phyloP scores from a whole-genome alignment of 2,888 invertebrate species.

The Mechanitis messenoides region DNA sequence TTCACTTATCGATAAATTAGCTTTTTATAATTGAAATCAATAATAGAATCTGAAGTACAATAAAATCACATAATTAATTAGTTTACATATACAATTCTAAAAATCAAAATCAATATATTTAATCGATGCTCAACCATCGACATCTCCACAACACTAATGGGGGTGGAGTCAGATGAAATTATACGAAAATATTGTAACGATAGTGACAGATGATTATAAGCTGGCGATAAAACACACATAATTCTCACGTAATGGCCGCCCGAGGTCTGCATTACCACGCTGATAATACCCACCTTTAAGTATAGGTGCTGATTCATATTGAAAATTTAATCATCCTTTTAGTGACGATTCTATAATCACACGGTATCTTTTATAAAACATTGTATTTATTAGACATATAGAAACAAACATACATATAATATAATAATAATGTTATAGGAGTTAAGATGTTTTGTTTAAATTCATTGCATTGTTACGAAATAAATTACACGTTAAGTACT shows the following conservation, averaged over 20 bases:
- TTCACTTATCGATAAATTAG: constrained; percentile 25
- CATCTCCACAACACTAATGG: constrained; percentile 21
- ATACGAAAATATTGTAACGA: constrained; percentile 74
- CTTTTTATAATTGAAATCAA: constrained; percentile 6
- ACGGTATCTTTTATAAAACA: too few relatives aligned
- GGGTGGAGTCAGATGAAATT: constrained; percentile 68
- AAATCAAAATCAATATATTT: not conserved
- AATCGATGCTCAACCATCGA: constrained; percentile 8
- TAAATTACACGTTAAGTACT: constrained; percentile 5
- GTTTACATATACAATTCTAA: not conserved
- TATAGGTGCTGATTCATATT: constrained; percentile 8
- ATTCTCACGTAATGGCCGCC: constrained; percentile 66
- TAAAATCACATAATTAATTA: not conserved
- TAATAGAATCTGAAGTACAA: not conserved
- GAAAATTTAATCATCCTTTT: too few relatives aligned
- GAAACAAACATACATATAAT: too few relatives aligned
- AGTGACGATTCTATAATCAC: too few relatives aligned
- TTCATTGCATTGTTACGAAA: too few relatives aligned
- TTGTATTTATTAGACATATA: too few relatives aligned
- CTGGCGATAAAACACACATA: constrained; percentile 76
- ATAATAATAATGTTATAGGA: too few relatives aligned
- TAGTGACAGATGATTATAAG: constrained; percentile 77
- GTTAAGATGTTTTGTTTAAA: too few relatives aligned
- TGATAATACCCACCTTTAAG: constrained; percentile 52
- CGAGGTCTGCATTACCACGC: constrained; percentile 41